These are phyloP conservation scores for Huso huso DNA, from an alignment of 2,797 vertebrate species.

Conservation along the genomic window DNA sequence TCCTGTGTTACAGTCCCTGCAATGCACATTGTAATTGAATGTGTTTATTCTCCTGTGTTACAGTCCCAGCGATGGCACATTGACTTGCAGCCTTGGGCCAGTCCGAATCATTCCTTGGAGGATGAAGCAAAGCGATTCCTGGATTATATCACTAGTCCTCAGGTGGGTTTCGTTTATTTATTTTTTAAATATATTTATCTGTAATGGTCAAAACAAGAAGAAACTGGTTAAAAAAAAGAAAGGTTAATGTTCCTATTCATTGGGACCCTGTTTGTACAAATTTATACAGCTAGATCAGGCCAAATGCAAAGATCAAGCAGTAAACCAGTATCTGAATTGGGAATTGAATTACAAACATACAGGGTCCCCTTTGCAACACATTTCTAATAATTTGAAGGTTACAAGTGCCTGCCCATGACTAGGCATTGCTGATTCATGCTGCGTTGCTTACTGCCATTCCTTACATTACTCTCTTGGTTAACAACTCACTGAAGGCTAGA, in stretches of 20 bases:
- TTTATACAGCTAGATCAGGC: too few species aligned
- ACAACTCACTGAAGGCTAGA: neutral
- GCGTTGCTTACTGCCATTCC: neutral
- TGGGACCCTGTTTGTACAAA: too few species aligned
- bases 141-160: conserved; percentile 76
- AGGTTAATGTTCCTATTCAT: too few species aligned
- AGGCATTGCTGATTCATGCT: neutral
- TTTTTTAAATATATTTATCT: neutral
- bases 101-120: conserved; percentile 62
- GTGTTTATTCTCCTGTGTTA: conserved; percentile 9
- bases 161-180: conserved; percentile 56
- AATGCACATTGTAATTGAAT: too few species aligned
- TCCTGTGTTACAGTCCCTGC: too few species aligned
- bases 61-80: conserved; percentile 80
- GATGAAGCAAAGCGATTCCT: conserved; percentile 84
- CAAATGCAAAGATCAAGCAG: too few species aligned
- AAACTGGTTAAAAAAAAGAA: too few species aligned
- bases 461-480: neutral
- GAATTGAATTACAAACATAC: too few species aligned
- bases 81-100: conserved; percentile 79
- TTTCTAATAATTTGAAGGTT: neutral
- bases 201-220: too few species aligned
- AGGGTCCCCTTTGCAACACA: too few species aligned
- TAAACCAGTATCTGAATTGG: too few species aligned
- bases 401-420: neutral